Evolutionary conservation across 2,888 invertebrate genomes (phyloP).

Genomic region (Amiota mariae): DNA sequence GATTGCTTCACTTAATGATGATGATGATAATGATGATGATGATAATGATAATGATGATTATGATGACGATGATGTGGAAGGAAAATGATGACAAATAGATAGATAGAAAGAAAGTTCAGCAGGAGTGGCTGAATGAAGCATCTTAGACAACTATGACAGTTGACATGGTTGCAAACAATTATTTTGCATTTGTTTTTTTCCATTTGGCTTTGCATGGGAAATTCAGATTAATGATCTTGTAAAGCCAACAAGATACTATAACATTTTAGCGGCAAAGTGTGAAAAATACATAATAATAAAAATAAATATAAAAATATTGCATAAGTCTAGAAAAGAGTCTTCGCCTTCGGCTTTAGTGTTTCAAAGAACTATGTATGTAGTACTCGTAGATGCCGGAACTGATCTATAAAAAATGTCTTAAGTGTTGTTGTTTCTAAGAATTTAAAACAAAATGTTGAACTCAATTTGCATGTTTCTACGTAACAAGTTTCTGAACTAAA

Average conservation of each 20-base stretch:
- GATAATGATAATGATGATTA: neutral
- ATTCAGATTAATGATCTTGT: slow-evolving; percentile 12
- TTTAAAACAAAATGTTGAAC: slow-evolving; percentile 57
- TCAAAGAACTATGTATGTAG: too few species aligned
- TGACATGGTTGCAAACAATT: neutral
- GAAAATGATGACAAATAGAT: neutral
- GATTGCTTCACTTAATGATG: neutral
- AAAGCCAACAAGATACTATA: neutral
- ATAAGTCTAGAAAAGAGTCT: too few species aligned
- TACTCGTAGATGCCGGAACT: too few species aligned
- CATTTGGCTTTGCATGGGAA: neutral
- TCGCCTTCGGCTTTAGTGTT: too few species aligned
- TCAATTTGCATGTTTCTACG: slow-evolving; percentile 55
- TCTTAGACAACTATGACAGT: too few species aligned
- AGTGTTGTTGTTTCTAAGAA: slow-evolving; percentile 50
- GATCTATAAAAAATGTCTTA: too few species aligned
- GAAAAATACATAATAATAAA: slow-evolving; percentile 43
- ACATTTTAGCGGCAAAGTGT: slow-evolving; percentile 62
- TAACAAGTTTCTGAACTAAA: neutral
- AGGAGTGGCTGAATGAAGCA: neutral
- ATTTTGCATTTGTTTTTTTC: neutral
- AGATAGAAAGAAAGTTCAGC: neutral
- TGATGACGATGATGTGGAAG: neutral
- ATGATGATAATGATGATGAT: neutral
- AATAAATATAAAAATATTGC: too few species aligned